These are phyloP conservation scores for Andrena fulva DNA, from an alignment of 2,888 invertebrate genomes.

Conservation along the genomic window DNA sequence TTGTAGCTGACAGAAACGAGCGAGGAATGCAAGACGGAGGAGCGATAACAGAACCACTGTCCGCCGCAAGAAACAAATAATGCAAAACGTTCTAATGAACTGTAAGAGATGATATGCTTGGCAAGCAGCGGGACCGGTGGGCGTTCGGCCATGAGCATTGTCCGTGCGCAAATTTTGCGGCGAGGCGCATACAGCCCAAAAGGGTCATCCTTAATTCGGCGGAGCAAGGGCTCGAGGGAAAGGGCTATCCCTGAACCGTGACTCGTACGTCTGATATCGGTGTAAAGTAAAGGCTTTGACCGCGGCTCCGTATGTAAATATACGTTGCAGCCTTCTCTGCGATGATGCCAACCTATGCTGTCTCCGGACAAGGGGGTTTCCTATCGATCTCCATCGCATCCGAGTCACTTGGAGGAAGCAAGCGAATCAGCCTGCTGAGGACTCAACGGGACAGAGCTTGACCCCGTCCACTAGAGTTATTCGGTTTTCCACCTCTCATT, in stretches of 20 bases:
- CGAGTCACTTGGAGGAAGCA: conserved; percentile 47
- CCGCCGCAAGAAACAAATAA: conserved; percentile 11
- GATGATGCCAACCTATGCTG: conserved; percentile 57
- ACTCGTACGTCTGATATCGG: conserved; percentile 62
- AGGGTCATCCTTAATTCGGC: conserved; percentile 52
- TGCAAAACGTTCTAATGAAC: conserved; percentile 4
- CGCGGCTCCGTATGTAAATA: conserved; percentile 81
- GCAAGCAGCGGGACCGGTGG: background rate
- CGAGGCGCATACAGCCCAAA: background rate
- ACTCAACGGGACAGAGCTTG: conserved; percentile 30
- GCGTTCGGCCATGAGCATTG: conserved; percentile 19
- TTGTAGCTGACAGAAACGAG: background rate
- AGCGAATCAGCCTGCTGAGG: conserved; percentile 45
- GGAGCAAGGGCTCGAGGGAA: conserved; percentile 51
- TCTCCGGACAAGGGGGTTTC: conserved; percentile 50
- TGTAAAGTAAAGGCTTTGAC: conserved; percentile 82
- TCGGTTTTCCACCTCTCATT: conserved; percentile 20
- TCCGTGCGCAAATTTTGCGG: background rate
- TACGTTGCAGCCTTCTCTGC: conserved; percentile 73
- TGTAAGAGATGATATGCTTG: conserved; percentile 7
- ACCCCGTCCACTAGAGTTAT: conserved; percentile 35
- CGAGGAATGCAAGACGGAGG: background rate
- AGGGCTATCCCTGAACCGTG: conserved; percentile 48
- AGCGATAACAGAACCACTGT: background rate
- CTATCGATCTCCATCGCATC: conserved; percentile 66